Conservation (phyloP, 2,797 vertebrate species). For the Spinus pinus region DNA sequence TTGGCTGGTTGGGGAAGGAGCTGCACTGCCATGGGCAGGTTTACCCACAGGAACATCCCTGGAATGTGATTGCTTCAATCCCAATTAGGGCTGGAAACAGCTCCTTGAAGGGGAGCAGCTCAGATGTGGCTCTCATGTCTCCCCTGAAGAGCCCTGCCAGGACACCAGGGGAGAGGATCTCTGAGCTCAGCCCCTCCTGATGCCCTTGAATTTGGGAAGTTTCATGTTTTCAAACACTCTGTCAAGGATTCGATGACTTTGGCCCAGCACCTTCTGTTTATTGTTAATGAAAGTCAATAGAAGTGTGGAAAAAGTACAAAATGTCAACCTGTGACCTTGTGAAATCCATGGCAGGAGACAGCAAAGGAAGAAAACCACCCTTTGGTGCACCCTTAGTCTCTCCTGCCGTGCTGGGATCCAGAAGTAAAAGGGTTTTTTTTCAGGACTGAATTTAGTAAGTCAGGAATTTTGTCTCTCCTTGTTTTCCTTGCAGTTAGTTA, state of each 20-base stretch:
- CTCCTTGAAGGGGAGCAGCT: neutral
- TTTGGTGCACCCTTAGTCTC: neutral
- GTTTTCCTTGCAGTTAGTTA: slow-evolving; percentile 52
- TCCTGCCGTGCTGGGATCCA: neutral
- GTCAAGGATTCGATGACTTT: neutral
- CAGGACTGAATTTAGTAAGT: neutral
- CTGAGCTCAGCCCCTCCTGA: neutral
- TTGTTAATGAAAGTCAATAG: slow-evolving; percentile 23
- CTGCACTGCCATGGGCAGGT: neutral
- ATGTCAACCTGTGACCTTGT: slow-evolving; percentile 24
- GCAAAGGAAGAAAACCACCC: neutral
- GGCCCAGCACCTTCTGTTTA: slow-evolving; percentile 21
- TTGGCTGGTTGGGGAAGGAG: neutral
- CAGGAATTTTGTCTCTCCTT: slow-evolving; percentile 15
- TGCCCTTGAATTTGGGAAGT: neutral
- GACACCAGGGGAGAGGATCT: neutral
- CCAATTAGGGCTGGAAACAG: neutral
- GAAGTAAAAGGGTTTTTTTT: neutral
- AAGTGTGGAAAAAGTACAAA: slow-evolving; percentile 51
- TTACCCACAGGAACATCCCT: neutral
- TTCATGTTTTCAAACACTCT: neutral
- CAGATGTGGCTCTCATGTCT: neutral
- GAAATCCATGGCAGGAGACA: neutral
- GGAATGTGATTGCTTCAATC: neutral
- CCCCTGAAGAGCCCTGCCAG: neutral